These are phyloP conservation scores for Diplazon laetatorius DNA, from an alignment of 2,888 invertebrate species.

Conservation along the genomic window DNA sequence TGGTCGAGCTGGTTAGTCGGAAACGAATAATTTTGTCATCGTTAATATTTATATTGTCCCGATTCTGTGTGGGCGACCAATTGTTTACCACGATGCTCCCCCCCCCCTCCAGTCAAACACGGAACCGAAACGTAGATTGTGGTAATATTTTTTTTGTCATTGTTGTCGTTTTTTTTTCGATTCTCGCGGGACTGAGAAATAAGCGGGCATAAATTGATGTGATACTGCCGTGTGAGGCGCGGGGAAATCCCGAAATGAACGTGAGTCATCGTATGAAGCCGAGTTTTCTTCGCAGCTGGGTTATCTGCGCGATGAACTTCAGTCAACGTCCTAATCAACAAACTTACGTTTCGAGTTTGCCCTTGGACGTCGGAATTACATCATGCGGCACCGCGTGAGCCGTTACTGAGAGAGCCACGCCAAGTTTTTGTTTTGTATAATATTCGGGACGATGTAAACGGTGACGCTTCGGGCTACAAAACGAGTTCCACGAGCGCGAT, in stretches of 20 bases:
- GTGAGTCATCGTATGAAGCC: neutral
- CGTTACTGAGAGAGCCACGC: no score
- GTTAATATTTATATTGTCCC: neutral
- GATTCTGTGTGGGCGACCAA: neutral
- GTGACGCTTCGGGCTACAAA: neutral
- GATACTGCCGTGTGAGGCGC: no score
- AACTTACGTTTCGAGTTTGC: neutral
- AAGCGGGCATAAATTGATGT: no score
- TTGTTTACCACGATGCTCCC: no score
- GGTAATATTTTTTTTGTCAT: no score
- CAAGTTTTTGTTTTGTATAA: neutral
- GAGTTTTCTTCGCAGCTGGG: neutral
- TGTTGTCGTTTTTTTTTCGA: no score
- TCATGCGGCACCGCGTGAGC: neutral
- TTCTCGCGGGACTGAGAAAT: no score
- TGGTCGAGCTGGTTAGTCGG: neutral
- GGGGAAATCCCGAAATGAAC: neutral
- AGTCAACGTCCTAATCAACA: neutral
- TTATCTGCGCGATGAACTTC: constrained; percentile 3
- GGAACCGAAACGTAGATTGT: neutral
- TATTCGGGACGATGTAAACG: neutral
- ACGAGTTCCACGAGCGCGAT: constrained; percentile 4
- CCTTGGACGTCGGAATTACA: no score
- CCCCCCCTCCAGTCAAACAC: no score
- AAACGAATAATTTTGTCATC: neutral